Base-by-base conservation (phyloP, 2,888 invertebrate genomes). In the Agriopis aurantiaria region DNA sequence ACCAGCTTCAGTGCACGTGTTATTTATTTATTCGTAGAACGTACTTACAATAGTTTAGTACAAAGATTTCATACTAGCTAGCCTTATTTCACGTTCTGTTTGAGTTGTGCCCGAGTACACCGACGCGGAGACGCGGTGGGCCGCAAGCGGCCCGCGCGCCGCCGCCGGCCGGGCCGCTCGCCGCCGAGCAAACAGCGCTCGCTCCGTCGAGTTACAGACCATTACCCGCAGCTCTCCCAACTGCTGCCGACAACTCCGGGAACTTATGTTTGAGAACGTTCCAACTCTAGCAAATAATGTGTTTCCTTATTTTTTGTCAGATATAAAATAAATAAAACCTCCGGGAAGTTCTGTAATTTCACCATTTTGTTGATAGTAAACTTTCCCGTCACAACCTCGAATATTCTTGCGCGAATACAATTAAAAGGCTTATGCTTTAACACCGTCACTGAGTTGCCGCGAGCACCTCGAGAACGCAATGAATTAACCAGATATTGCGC, bases 221-320 rank as follows among this genome's bases (percentile, higher is more conserved):
- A 61, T 60, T 66, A 66, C 66, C 60, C 66, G 66, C 66, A 66
- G 65, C 58, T 52, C 40, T 65, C 14, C 17, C 59, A n/a, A 48
- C 65, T 40, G 58, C 57, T 52, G 45, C 52, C 10, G 4, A 33
- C 52, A 11, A 53, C 33, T 40, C 8, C 2, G 40, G 12, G n/a
- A 53, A 53, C 53, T 53, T 53, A 3, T 33, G 33, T 23, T 52
- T 23, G n/a, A 52, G 10, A 51, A 23, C 23, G 17, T 52, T 23
- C 52, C 4, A 23, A 23, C 9, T 23, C 23, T 52, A 33, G 33
- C 33, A 33, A 33, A 33, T 33, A 33, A 33, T 5, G 33, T 33
- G 33, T 23, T 11, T 52, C 52, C 9, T 23, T 10, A 23, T 23
- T 52, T 23, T 53, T 11, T 53, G 2, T 53, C 40, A 9, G 4